Conservation (phyloP, 1,140 invertebrate genomes). For the Mylabris phalerata region DNA sequence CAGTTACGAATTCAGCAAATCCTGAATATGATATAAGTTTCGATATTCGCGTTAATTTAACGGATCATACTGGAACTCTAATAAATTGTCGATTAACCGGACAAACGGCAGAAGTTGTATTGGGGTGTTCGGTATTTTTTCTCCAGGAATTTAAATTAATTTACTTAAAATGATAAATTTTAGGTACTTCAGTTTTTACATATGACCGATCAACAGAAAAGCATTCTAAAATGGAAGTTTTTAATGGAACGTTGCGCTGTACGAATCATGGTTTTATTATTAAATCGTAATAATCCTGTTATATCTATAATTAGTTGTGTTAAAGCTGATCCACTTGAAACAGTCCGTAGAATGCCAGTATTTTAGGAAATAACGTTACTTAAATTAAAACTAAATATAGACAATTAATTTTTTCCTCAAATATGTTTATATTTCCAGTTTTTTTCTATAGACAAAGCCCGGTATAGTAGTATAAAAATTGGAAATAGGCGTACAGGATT, state of each 20-base stretch:
- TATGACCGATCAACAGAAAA: conserved; percentile 40
- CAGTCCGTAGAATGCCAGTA: conserved; percentile 27
- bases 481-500: conserved; percentile 28
- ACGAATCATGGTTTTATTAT: conserved; percentile 40
- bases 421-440: background rate
- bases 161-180: conserved; percentile 12
- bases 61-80: conserved; percentile 50
- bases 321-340: conserved; percentile 23
- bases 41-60: conserved; percentile 45
- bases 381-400: background rate
- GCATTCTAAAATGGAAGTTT: conserved; percentile 47
- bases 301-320: conserved; percentile 25
- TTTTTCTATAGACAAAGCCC: conserved; percentile 23
- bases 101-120: conserved; percentile 41
- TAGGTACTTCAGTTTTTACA: conserved; percentile 39
- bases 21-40: conserved; percentile 37
- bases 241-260: conserved; percentile 46
- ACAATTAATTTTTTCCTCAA: background rate
- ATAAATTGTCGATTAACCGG: conserved; percentile 44
- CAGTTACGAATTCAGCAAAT: conserved; percentile 20
- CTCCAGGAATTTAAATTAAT: conserved; percentile 3
- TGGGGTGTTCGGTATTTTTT: conserved; percentile 38
- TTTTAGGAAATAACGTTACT: conserved; percentile 18
- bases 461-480: conserved; percentile 27
- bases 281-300: conserved; percentile 19